Conservation (phyloP, 2,888 invertebrate genomes). For the Myopa tessellatipennis region DNA sequence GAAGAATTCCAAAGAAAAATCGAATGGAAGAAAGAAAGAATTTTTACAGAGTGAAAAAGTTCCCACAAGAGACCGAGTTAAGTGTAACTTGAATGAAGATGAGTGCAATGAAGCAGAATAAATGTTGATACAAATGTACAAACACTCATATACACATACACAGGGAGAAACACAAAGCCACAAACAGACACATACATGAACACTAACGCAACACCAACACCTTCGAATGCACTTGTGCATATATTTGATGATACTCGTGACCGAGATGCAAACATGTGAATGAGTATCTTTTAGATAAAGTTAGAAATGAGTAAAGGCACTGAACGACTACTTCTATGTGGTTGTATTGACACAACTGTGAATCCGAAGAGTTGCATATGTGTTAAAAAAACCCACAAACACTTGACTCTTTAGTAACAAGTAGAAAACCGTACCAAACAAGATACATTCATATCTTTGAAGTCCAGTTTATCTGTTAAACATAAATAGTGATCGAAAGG, state of each 20-base stretch:
- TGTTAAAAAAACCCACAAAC: background rate
- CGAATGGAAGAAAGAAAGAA: too few species aligned
- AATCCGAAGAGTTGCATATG: background rate
- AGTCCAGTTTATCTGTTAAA: background rate
- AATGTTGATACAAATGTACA: slow-evolving; percentile 16
- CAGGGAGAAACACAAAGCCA: too few species aligned
- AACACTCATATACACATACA: background rate
- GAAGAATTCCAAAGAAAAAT: slow-evolving; percentile 3
- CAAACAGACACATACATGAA: too few species aligned
- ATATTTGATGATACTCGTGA: background rate
- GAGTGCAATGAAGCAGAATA: slow-evolving; percentile 20
- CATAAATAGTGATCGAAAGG: background rate
- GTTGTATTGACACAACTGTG: slow-evolving; percentile 27
- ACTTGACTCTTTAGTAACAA: background rate
- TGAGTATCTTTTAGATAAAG: background rate
- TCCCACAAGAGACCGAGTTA: slow-evolving; percentile 7
- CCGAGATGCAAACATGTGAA: slow-evolving; percentile 1
- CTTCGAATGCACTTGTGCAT: slow-evolving; percentile 23
- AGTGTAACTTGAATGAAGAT: slow-evolving; percentile 22
- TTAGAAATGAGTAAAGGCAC: slow-evolving; percentile 3
- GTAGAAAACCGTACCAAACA: background rate
- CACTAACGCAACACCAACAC: background rate
- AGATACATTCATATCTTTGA: too few species aligned
- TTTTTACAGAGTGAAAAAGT: background rate
- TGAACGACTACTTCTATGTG: background rate